These are phyloP conservation scores for Ophion ventricosus DNA, from an alignment of 2,888 invertebrate genomes.

Conservation along the genomic window DNA sequence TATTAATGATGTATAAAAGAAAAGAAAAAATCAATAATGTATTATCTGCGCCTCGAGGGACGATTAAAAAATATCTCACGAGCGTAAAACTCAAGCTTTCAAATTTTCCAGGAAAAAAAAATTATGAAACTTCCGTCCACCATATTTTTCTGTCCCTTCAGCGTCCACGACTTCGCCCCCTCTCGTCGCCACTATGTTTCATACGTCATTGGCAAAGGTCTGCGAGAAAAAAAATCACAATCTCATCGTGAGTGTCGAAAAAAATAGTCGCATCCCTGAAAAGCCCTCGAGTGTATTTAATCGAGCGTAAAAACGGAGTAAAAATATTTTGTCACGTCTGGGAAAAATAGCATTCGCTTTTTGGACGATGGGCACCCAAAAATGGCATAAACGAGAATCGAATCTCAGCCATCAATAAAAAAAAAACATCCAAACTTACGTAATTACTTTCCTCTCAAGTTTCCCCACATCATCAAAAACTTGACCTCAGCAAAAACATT, in stretches of 20 bases:
- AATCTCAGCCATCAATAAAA: too few relatives aligned
- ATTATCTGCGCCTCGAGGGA: too few relatives aligned
- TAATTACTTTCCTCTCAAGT: too few relatives aligned
- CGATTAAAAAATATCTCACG: too few relatives aligned
- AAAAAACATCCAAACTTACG: too few relatives aligned
- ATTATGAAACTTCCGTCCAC: not conserved
- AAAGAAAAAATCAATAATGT: too few relatives aligned
- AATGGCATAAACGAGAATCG: too few relatives aligned
- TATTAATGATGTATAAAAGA: too few relatives aligned
- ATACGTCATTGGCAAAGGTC: not conserved
- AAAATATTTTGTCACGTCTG: slow-evolving; percentile 23
- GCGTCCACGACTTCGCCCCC: not conserved
- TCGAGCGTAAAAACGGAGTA: slow-evolving; percentile 9
- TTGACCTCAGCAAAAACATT: too few relatives aligned
- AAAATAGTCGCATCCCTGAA: slow-evolving; percentile 1
- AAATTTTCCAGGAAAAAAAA: not conserved
- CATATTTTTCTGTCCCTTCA: not conserved
- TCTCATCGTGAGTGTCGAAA: slow-evolving; percentile 27
- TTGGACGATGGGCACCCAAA: too few relatives aligned
- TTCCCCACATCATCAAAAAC: too few relatives aligned
- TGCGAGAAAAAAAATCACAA: slow-evolving; percentile 1
- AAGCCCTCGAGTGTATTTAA: not conserved
- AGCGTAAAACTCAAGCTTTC: not conserved
- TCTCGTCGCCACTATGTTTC: slow-evolving; percentile 9
- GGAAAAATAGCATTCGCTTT: slow-evolving; percentile 1